Percentiles rank a stretch among this genome's conserved stretches.
Evolutionary conservation across 2,797 vertebrate genomes (phyloP).

Genomic region (Microctenopoma steveboyesi): DNA sequence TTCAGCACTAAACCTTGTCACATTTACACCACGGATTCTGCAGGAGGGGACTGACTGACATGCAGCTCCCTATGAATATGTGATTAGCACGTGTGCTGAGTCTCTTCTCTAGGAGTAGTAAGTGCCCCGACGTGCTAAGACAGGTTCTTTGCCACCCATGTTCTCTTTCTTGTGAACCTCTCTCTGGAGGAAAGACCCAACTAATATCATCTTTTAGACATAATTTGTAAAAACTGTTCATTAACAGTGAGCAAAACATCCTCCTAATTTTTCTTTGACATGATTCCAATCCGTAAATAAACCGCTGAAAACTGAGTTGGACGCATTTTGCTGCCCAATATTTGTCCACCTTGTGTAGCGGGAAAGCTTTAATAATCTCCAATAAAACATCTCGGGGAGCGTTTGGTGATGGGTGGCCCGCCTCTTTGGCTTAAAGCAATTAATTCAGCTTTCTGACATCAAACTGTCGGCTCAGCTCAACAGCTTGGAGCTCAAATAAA

Average conservation of each 20-base stretch:
- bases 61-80: too few species aligned
- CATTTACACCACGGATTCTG: too few species aligned
- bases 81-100: too few species aligned
- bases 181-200: slow-evolving; percentile 21
- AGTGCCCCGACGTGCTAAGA: not conserved
- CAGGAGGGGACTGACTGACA: too few species aligned
- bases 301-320: slow-evolving; percentile 22
- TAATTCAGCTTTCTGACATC: slow-evolving; percentile 95
- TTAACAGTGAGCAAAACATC: slow-evolving; percentile 24
- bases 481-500: slow-evolving; percentile 92
- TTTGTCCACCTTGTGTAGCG: slow-evolving; percentile 64
- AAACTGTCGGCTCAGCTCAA: slow-evolving; percentile 91
- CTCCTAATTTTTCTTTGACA: slow-evolving; percentile 12
- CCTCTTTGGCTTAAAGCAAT: slow-evolving; percentile 91
- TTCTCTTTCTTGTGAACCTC: slow-evolving; percentile 19
- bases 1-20: too few species aligned
- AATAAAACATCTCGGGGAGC: slow-evolving; percentile 75
- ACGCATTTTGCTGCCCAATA: slow-evolving; percentile 22
- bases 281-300: slow-evolving; percentile 31
- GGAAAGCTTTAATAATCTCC: slow-evolving; percentile 69
- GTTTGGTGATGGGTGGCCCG: slow-evolving; percentile 87
- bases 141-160: slow-evolving; percentile 8
- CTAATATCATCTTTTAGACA: slow-evolving; percentile 36
- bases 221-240: slow-evolving; percentile 36
- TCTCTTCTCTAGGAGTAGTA: not conserved